Base-by-base conservation (phyloP, 2,888 invertebrate genomes). In the Chloromyia formosa region DNA sequence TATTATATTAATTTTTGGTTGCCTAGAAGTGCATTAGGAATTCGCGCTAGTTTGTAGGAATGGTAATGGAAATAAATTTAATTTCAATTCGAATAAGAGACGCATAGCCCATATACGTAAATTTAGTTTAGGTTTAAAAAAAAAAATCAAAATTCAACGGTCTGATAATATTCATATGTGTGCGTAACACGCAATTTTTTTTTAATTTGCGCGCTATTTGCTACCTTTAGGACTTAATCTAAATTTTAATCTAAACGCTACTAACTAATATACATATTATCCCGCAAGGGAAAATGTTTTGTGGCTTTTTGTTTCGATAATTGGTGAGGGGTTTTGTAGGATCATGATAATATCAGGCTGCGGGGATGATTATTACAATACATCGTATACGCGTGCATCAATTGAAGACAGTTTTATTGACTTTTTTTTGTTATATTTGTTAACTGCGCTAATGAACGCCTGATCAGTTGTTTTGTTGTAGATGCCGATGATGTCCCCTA, bases 201-300 rank as follows among this genome's bases (percentile, higher is more conserved):
- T 35, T 35, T 35, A 35, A 35, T 35, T 56, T 71, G 71, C 71
- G 71, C 71, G 71, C 71, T 71, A 71, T 71, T 40, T 71, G 71
- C 20, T 71, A 71, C 71, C 71, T 71, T 71, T 71, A 58, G 58
- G 71, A 40, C 42, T 56, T 56, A 64, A 71, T 56, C 71, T 20
- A 71, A 71, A 71, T 71, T 71, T 27, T 71, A 40, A 18, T 71
- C 40, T 20, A 49, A 61, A 14, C 23, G 1, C 20, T 42, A 22
- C 20, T 4, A 7, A 35, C 2, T 35, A 35, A 35, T 35, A 7
- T 35, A 35, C n/a, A 35, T 35, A 7, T 35, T 35, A 35, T 35
- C 7, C 2, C 7, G 27, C 7, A 35, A 7, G 69, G 20, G n/a
- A n/a, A 23, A 14, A 16, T 18, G n/a, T 7, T 5, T 58, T n/a